These are phyloP conservation scores for Erpornis zantholeuca DNA, from an alignment of 2,113 vertebrate genomes.

Conservation along the genomic window DNA sequence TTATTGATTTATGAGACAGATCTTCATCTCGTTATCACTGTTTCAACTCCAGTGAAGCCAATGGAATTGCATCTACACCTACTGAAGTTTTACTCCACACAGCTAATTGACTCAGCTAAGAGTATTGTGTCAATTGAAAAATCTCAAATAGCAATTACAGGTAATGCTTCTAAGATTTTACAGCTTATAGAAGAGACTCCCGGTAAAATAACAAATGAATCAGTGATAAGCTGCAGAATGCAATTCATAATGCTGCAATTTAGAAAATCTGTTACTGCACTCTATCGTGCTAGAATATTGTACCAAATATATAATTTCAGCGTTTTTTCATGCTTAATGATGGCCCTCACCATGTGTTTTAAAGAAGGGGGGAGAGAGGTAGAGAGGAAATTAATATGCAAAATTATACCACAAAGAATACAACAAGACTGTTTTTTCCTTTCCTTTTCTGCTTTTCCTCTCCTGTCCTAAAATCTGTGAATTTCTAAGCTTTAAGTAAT, in stretches of 20 bases:
- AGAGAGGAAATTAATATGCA: background rate
- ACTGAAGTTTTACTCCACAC: background rate
- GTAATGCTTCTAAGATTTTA: background rate
- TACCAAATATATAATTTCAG: background rate
- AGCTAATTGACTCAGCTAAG: background rate
- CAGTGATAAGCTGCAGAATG: background rate
- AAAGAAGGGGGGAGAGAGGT: background rate
- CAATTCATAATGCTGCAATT: background rate
- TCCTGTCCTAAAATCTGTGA: background rate
- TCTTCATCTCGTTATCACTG: background rate
- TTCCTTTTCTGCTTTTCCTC: background rate
- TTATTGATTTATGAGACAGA: background rate
- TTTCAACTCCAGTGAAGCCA: background rate
- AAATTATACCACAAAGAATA: background rate
- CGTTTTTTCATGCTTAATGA: background rate
- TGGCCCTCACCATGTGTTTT: background rate
- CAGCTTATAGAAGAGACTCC: background rate
- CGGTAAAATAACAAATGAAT: background rate
- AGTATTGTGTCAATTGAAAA: background rate
- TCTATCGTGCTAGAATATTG: background rate
- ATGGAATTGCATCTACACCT: background rate
- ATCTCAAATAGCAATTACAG: background rate
- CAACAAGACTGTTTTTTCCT: background rate
- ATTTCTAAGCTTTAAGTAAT: background rate
- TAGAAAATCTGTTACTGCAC: background rate